Percentiles rank a stretch among this genome's conserved stretches.
Conservation (phyloP, 2,797 vertebrate species). For the Holocentrus rufus region DNA sequence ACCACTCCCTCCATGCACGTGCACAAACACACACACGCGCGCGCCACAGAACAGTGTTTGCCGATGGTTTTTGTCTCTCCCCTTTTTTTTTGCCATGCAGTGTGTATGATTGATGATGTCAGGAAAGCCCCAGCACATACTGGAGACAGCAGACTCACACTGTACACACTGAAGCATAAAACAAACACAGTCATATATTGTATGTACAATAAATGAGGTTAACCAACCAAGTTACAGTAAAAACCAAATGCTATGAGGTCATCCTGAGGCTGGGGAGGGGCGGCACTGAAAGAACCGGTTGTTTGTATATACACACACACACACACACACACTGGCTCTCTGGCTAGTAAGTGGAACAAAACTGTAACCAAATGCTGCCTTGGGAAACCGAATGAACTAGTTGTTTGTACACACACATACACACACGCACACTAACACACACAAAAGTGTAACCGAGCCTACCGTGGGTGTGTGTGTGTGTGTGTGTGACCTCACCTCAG, state of each 20-base stretch:
- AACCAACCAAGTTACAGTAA: background rate
- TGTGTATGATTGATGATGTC: slow-evolving; percentile 35
- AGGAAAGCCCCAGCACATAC: slow-evolving; percentile 38
- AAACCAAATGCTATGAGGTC: slow-evolving; percentile 36
- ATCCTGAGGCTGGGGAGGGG: slow-evolving; percentile 33
- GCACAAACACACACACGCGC: slow-evolving; percentile 13
- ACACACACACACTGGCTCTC: slow-evolving; percentile 10
- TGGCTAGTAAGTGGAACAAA: no score
- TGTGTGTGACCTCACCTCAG: slow-evolving; percentile 43
- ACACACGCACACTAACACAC: no score
- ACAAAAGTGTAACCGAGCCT: slow-evolving; percentile 50
- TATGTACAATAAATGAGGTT: background rate
- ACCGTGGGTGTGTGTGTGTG: slow-evolving; percentile 11
- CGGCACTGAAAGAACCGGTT: slow-evolving; percentile 35
- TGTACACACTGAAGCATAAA: slow-evolving; percentile 11
- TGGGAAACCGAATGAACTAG: no score
- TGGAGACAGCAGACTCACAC: slow-evolving; percentile 22
- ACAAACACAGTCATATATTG: slow-evolving; percentile 5
- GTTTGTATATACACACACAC: background rate
- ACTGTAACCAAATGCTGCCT: no score
- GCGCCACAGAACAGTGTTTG: slow-evolving; percentile 24
- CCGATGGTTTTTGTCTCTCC: slow-evolving; percentile 21
- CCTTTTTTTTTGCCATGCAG: slow-evolving; percentile 23
- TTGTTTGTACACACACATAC: slow-evolving; percentile 11
- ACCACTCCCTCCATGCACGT: slow-evolving; percentile 18